Conservation (phyloP, 2,888 invertebrate species). For the Eupithecia abbreviata region DNA sequence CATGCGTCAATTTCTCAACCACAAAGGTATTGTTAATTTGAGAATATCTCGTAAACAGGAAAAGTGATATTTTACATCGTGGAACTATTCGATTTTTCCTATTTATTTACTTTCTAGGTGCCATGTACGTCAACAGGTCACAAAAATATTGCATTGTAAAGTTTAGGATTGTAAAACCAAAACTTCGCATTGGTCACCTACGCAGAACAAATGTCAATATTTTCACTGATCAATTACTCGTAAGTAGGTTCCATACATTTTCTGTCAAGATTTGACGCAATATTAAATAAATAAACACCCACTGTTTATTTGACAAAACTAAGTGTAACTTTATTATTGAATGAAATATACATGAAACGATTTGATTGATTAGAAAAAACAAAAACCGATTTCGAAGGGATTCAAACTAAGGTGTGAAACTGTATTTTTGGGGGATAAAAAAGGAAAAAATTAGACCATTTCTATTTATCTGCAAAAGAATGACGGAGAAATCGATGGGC, state of each 20-base stretch:
- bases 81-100: neutral
- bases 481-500: no score
- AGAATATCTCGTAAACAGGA: neutral
- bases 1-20: slow-evolving; percentile 8
- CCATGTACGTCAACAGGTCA: slow-evolving; percentile 35
- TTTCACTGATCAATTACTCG: slow-evolving; percentile 27
- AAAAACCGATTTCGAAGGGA: no score
- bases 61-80: neutral
- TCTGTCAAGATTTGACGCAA: slow-evolving; percentile 12
- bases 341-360: neutral
- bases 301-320: neutral
- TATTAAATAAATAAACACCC: neutral
- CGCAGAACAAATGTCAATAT: slow-evolving; percentile 44
- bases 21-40: slow-evolving; percentile 1
- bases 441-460: no score
- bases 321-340: neutral
- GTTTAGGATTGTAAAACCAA: neutral
- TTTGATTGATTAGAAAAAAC: no score
- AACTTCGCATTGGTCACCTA: slow-evolving; percentile 6
- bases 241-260: slow-evolving; percentile 14
- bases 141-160: slow-evolving; percentile 5
- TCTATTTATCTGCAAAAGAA: no score
- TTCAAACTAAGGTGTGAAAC: no score
- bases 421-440: no score
- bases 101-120: slow-evolving; percentile 39